These are phyloP conservation scores for Oreochromis tanganicae DNA, from an alignment of 2,113 vertebrate genomes.

Conservation along the genomic window DNA sequence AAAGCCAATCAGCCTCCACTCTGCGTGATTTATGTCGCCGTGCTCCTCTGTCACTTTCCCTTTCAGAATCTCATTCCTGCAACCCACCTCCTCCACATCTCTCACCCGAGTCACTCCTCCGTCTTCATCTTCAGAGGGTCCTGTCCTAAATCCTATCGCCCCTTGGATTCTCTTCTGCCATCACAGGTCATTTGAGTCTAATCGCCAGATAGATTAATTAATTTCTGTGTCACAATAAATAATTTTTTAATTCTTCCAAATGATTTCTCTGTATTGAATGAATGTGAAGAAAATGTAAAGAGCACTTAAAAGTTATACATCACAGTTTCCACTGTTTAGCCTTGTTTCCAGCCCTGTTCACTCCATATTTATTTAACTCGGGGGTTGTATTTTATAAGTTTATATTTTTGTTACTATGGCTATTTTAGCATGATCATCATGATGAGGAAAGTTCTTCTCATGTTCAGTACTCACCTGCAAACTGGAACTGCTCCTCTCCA, in stretches of 20 bases:
- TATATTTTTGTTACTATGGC: background rate
- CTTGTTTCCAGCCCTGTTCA: background rate
- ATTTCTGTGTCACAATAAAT: background rate
- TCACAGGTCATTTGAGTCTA: background rate
- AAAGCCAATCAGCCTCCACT: background rate
- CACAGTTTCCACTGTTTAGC: background rate
- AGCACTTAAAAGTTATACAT: background rate
- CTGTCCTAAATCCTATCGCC: background rate
- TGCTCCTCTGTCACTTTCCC: background rate
- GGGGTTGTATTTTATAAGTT: fast-evolving
- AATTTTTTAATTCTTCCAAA: background rate
- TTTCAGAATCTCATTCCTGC: background rate
- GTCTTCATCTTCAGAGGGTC: background rate
- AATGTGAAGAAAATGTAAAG: background rate
- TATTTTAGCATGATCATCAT: background rate
- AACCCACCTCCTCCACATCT: background rate
- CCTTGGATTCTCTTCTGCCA: background rate
- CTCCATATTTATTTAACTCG: background rate
- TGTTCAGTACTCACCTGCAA: background rate
- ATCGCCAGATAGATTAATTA: background rate
- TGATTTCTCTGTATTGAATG: background rate
- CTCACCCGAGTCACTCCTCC: background rate
- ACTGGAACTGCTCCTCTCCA: too few relatives aligned
- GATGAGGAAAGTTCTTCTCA: background rate
- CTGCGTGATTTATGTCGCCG: background rate